Conservation (phyloP, 2,888 invertebrate species). For the Luperina testacea region DNA sequence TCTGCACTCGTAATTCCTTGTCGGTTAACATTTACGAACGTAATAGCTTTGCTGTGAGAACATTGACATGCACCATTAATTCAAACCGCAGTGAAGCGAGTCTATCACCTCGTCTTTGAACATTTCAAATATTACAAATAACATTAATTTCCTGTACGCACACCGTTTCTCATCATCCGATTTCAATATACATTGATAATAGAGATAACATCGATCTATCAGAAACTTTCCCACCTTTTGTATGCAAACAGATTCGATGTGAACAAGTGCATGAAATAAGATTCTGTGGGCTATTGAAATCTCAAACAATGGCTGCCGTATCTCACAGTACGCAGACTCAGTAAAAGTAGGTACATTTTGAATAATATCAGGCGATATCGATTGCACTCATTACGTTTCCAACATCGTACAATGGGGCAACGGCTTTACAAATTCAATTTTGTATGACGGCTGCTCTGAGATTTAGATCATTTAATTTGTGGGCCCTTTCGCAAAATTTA, state of each 20-base stretch:
- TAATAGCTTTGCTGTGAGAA: conserved; percentile 33
- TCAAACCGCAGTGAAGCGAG: conserved; percentile 17
- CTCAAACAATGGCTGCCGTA: conserved; percentile 55
- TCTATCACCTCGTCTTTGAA: conserved; percentile 14
- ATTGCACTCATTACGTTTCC: conserved; percentile 62
- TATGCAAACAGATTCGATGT: conserved; percentile 63
- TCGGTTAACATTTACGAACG: conserved; percentile 37
- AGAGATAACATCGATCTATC: conserved; percentile 47
- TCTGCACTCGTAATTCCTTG: conserved; percentile 39
- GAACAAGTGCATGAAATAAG: conserved; percentile 64
- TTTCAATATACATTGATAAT: conserved; percentile 34
- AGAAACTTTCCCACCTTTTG: conserved; percentile 68
- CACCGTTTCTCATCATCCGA: conserved; percentile 31
- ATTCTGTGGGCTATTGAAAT: conserved; percentile 57
- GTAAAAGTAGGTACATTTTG: conserved; percentile 60
- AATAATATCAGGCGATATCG: conserved; percentile 58
- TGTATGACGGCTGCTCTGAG: conserved; percentile 35
- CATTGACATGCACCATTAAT: conserved; percentile 38
- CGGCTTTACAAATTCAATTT: conserved; percentile 54
- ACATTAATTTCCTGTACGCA: background rate
- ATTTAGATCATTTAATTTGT: conserved; percentile 71
- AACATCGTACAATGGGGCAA: conserved; percentile 43
- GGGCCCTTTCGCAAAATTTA: conserved; percentile 69
- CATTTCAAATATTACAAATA: conserved; percentile 4
- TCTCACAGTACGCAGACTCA: conserved; percentile 52